These are phyloP conservation scores for Chromis chromis DNA, from an alignment of 2,797 vertebrate genomes.

Conservation along the genomic window DNA sequence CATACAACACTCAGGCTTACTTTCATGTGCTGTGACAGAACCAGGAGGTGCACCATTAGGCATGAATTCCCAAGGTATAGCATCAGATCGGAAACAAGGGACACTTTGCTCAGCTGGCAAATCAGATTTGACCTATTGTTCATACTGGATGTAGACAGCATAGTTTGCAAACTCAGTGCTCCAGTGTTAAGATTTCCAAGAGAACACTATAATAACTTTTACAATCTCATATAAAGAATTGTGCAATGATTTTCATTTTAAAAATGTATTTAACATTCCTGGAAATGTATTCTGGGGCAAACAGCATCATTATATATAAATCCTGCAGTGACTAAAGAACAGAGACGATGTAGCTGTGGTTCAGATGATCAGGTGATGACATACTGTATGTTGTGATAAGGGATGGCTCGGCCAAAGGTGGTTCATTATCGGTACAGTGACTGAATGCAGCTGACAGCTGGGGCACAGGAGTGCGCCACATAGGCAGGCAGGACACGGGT, in stretches of 20 bases:
- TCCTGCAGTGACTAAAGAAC: neutral
- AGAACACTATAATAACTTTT: neutral
- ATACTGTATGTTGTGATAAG: conserved; percentile 28
- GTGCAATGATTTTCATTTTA: neutral
- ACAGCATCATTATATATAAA: conserved; percentile 1
- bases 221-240: neutral
- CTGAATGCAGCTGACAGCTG: conserved; percentile 83
- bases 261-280: neutral
- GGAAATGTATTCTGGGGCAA: neutral
- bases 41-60: conserved; percentile 77
- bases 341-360: conserved; percentile 20
- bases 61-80: conserved; percentile 75
- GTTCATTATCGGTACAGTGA: conserved; percentile 72
- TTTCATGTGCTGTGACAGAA: conserved; percentile 80
- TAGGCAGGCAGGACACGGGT: conserved; percentile 72
- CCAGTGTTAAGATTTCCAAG: conserved; percentile 15
- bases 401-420: conserved; percentile 65
- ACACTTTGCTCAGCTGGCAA: conserved; percentile 59
- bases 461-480: conserved; percentile 68
- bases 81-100: conserved; percentile 51
- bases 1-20: conserved; percentile 69
- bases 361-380: conserved; percentile 24
- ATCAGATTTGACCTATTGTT: conserved; percentile 52
- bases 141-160: neutral
- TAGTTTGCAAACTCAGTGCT: conserved; percentile 17